Evolutionary conservation across 2,797 vertebrate species (phyloP), one percentile per base, ranked within the genome.

Genomic region (Eospalax fontanierii): DNA sequence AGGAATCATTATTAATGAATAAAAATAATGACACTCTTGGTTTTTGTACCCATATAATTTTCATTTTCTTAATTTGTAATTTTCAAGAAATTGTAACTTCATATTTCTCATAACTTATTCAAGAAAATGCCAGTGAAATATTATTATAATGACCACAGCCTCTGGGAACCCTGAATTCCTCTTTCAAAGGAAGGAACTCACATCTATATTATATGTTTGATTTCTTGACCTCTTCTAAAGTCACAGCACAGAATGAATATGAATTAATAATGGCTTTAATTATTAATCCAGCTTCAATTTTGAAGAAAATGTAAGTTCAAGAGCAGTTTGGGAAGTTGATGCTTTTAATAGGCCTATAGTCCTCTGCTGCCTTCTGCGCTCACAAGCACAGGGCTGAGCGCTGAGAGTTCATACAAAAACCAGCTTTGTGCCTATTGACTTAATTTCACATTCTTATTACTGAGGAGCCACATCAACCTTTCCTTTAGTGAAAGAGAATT

Each of bases 381-480:
- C 84, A 18, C 9, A 65, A 15, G 50, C 90, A 14, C 21, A 50
- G 38, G 95, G 93, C 8, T n/a, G 91, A 97, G 18, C 16, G 82
- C 21, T 83, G 65, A 14, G 18, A 85, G 71, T 92, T 91, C 89
- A 90, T 78, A 75, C 59, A 66, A 94, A 97, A 94, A 91, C 68
- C 2, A 79, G 63, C 66, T 94, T 35, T 80, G n/a, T 90, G 79
- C 46, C 40, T 73, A 88, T 96, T 96, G 75, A 28, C 66, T 95
- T 88, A 83, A 94, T 97, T 97, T 98, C 3, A 68, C 46, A 79
- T 93, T 95, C 97, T 95, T 71, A 66, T 28, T 78, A 92, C 73
- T 35, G 28, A 96, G 95, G 79, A 94, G 33, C n/a, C 91, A 95
- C 59, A 71, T 90, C 79, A 85, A 75, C 82, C 71, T 30, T 90